Conservation (phyloP, 2,888 invertebrate species). For the Taphrorychus bicolor region DNA sequence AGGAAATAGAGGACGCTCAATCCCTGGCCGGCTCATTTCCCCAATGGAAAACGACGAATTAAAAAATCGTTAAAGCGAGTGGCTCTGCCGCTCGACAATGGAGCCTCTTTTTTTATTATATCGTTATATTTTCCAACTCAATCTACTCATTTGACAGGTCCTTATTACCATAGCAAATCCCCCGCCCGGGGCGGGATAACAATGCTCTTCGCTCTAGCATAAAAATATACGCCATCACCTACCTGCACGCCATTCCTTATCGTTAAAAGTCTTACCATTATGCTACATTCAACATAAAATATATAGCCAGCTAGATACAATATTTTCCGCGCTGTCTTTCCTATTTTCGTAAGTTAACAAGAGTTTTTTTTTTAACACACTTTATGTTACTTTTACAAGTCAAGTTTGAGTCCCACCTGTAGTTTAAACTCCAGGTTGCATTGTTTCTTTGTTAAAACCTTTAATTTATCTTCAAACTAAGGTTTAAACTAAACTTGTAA, state of each 20-base stretch:
- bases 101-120: not conserved
- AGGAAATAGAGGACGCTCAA: constrained; percentile 10
- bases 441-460: too few relatives aligned
- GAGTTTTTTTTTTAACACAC: too few relatives aligned
- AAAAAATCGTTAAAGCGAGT: constrained; percentile 11
- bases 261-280: not conserved
- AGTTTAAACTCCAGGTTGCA: too few relatives aligned
- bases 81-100: not conserved
- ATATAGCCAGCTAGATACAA: too few relatives aligned
- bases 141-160: too few relatives aligned
- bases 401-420: too few relatives aligned
- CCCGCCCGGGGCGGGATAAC: not conserved
- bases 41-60: constrained; percentile 14
- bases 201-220: not conserved
- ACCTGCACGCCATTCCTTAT: not conserved
- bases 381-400: too few relatives aligned
- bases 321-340: too few relatives aligned
- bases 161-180: not conserved
- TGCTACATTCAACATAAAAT: too few relatives aligned
- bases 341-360: too few relatives aligned
- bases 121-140: constrained; percentile 2
- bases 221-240: too few relatives aligned
- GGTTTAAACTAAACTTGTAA: not conserved
- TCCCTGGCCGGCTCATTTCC: constrained; percentile 5
- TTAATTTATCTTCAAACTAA: not conserved